phyloP scores from a whole-genome alignment of 2,113 vertebrate species.

The Campylorhamphus procurvoides region DNA sequence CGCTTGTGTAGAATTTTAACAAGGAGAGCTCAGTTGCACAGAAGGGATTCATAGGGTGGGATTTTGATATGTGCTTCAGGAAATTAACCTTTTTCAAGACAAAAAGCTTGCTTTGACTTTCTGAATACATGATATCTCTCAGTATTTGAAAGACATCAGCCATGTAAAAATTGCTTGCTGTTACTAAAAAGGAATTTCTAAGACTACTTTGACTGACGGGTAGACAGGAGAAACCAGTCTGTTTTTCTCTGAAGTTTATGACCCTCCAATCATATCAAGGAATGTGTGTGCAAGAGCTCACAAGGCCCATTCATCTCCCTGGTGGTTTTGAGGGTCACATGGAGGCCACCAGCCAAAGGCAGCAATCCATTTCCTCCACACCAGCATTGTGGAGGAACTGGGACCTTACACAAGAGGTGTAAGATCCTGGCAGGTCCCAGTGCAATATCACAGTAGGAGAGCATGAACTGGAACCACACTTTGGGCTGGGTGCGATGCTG shows the following conservation, averaged over 20 bases:
- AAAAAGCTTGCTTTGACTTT: constrained; percentile 12
- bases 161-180: constrained; percentile 6
- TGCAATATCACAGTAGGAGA: background rate
- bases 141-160: background rate
- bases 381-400: background rate
- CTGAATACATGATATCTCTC: background rate
- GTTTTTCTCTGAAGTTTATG: background rate
- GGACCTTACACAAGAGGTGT: background rate
- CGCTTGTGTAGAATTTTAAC: constrained; percentile 44
- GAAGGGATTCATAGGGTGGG: constrained; percentile 26
- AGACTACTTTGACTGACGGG: background rate
- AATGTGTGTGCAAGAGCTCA: background rate
- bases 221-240: background rate
- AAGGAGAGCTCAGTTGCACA: constrained; percentile 20
- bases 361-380: background rate
- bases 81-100: constrained; percentile 61
- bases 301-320: background rate
- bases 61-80: constrained; percentile 44
- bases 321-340: background rate
- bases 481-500: background rate
- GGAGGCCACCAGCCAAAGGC: background rate
- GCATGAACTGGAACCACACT: accelerated
- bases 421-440: background rate
- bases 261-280: background rate
- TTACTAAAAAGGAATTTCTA: constrained; percentile 12